These are phyloP conservation scores for Ichneumoninae sp. DNA, from an alignment of 2,888 invertebrate species.

Conservation along the genomic window DNA sequence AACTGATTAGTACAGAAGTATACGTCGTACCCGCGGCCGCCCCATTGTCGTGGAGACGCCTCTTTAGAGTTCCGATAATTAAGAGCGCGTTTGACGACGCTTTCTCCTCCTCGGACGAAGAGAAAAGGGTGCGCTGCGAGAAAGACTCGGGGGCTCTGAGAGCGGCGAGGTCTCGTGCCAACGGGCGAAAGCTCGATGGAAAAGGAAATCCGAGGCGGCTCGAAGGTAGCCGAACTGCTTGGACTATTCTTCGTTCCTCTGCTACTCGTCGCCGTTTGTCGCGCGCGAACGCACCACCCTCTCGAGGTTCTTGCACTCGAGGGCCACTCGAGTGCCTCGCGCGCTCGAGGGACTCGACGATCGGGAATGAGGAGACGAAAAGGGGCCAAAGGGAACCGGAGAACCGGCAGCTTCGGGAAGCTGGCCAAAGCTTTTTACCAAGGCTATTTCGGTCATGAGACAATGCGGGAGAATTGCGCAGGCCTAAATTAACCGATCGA, in stretches of 20 bases:
- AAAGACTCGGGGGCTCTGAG: slow-evolving; percentile 27
- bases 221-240: not conserved
- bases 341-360: slow-evolving; percentile 57
- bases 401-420: slow-evolving; percentile 58
- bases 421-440: slow-evolving; percentile 53
- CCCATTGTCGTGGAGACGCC: slow-evolving; percentile 47
- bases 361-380: slow-evolving; percentile 51
- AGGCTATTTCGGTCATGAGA: slow-evolving; percentile 43
- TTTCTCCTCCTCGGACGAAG: slow-evolving; percentile 45
- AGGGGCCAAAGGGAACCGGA: slow-evolving; percentile 34
- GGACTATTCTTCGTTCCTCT: slow-evolving; percentile 14
- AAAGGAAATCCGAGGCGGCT: slow-evolving; percentile 63
- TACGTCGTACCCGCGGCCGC: slow-evolving; percentile 23
- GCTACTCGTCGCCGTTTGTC: slow-evolving; percentile 51
- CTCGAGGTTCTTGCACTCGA: slow-evolving; percentile 60
- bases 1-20: slow-evolving; percentile 73
- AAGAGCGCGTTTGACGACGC: slow-evolving; percentile 64
- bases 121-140: slow-evolving; percentile 53
- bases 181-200: slow-evolving; percentile 34
- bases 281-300: slow-evolving; percentile 63
- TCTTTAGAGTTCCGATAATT: slow-evolving; percentile 57
- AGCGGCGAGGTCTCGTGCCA: slow-evolving; percentile 52
- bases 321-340: slow-evolving; percentile 60
- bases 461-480: slow-evolving; percentile 53
- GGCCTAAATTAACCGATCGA: slow-evolving; percentile 31